phyloP scores from a whole-genome alignment of 35 echinoderm and acorn worm species.

The Holothuria glaberrima region DNA sequence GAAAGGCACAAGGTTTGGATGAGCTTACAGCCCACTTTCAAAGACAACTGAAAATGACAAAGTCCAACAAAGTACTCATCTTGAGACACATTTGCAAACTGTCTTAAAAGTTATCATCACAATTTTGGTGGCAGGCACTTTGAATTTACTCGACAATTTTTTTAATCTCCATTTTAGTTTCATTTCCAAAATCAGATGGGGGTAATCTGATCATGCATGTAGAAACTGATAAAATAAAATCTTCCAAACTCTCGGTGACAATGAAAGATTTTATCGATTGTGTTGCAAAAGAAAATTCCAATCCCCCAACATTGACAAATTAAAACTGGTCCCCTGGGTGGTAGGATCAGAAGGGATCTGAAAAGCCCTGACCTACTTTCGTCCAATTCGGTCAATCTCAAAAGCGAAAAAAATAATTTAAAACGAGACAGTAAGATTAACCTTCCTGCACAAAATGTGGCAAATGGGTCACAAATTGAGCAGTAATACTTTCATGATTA shows the following conservation, averaged over 20 bases:
- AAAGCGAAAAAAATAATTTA: slow-evolving; percentile 36
- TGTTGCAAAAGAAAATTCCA: slow-evolving; percentile 18
- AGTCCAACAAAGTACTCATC: too few species aligned
- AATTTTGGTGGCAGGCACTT: too few species aligned
- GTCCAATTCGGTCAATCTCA: slow-evolving; percentile 52
- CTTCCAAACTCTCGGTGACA: slow-evolving; percentile 11
- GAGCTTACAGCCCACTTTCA: too few species aligned
- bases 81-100: too few species aligned
- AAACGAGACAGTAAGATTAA: slow-evolving; percentile 29
- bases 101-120: too few species aligned
- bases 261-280: slow-evolving; percentile 41
- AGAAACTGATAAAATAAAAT: too few species aligned
- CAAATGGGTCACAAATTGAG: slow-evolving; percentile 49
- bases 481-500: slow-evolving; percentile 28
- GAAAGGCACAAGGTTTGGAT: too few species aligned
- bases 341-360: slow-evolving; percentile 30
- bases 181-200: too few species aligned
- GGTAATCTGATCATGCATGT: too few species aligned
- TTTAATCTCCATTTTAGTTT: too few species aligned
- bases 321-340: slow-evolving; percentile 39
- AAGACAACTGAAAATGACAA: too few species aligned
- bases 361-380: slow-evolving; percentile 49
- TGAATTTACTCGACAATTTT: too few species aligned
- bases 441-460: slow-evolving; percentile 24
- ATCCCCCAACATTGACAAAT: slow-evolving; percentile 22